Percentiles rank a stretch among this genome's conserved stretches.
These are phyloP conservation scores for Fulmarus glacialis DNA, from an alignment of 2,113 vertebrate genomes.

Conservation along the genomic window DNA sequence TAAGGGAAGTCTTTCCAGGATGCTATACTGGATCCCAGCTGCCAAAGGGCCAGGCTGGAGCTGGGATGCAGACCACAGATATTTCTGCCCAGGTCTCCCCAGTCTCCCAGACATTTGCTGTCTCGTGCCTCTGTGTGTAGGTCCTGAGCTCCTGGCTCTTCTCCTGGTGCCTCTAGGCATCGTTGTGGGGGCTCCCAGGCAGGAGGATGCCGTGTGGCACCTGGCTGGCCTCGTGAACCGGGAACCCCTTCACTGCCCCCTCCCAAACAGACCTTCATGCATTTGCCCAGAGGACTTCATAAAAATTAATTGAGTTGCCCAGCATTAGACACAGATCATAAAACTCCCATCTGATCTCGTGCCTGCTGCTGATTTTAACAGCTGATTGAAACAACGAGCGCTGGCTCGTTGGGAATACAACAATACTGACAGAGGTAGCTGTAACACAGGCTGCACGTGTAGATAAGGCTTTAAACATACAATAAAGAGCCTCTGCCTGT, in stretches of 20 bases:
- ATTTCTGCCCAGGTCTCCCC: not conserved
- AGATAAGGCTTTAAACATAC: not conserved
- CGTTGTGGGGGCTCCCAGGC: rapidly evolving
- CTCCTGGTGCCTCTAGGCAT: not conserved
- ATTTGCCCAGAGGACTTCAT: not conserved
- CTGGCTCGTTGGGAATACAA: not conserved
- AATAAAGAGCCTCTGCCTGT: not conserved
- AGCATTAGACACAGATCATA: conserved; percentile 47
- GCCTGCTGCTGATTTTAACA: conserved; percentile 7
- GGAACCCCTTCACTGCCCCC: not conserved
- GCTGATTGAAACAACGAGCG: not conserved
- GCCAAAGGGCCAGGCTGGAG: not conserved
- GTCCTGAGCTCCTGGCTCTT: not conserved
- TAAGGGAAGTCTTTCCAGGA: not conserved
- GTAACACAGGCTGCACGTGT: not conserved
- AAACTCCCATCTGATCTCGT: conserved; percentile 40
- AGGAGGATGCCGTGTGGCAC: not conserved
- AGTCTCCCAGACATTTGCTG: not conserved
- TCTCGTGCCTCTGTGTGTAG: not conserved
- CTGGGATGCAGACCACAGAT: not conserved
- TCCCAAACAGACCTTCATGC: not conserved
- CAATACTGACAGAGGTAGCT: not conserved
- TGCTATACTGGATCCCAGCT: not conserved
- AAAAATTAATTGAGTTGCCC: conserved; percentile 61
- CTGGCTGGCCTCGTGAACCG: rapidly evolving